Percentiles rank a stretch among this genome's conserved stretches.
phyloP scores from a whole-genome alignment of 2,888 invertebrate species.

The Ornithoptera alexandrae region DNA sequence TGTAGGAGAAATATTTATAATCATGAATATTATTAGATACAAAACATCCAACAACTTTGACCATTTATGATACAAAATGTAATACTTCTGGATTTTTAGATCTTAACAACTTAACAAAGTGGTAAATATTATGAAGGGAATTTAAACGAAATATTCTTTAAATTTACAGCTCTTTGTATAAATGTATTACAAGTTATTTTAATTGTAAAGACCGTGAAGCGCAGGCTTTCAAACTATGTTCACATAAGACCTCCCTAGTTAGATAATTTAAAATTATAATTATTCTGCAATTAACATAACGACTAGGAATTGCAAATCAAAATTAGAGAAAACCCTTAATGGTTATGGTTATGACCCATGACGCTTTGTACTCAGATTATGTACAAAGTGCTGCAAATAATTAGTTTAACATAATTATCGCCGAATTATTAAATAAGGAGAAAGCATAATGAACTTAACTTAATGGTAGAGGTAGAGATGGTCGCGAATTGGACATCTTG shows the following conservation, averaged over 20 bases:
- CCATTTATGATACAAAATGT: no score
- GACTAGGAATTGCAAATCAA: constrained; percentile 23
- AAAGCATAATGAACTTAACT: no score
- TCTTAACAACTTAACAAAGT: no score
- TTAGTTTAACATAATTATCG: background rate
- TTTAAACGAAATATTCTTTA: no score
- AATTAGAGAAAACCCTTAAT: constrained; percentile 19
- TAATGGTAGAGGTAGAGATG: no score
- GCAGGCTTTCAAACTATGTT: constrained; percentile 4
- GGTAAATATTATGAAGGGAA: no score
- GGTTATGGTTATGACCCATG: constrained; percentile 2
- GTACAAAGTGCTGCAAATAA: background rate
- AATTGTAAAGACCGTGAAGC: background rate
- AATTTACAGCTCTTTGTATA: no score
- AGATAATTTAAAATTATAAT: constrained; percentile 23
- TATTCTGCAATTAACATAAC: constrained; percentile 19
- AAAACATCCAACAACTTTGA: no score
- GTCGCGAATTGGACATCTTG: no score
- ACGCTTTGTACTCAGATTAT: background rate
- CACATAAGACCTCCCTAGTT: constrained; percentile 15
- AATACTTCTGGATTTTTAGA: no score
- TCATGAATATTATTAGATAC: no score
- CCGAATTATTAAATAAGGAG: background rate
- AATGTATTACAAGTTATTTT: background rate
- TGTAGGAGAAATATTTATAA: no score